Evolutionary conservation across 2,888 invertebrate genomes (phyloP).

Genomic region (Ceramica pisi): DNA sequence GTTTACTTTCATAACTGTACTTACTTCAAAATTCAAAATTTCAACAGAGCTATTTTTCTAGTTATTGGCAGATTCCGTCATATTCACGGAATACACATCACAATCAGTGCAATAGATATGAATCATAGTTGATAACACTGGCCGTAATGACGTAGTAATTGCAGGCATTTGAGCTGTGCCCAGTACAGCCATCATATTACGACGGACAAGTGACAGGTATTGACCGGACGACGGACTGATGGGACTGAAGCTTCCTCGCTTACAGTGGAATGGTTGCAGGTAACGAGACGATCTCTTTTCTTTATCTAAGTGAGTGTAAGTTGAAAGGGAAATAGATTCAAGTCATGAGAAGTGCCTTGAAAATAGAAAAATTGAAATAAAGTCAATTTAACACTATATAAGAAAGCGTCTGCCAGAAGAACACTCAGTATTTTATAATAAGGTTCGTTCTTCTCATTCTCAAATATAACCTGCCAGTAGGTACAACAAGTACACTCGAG

Average conservation of each 20-base stretch:
- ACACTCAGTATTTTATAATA: neutral
- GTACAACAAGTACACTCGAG: neutral
- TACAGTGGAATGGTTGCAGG: neutral
- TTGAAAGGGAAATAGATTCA: neutral
- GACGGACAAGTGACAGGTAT: constrained; percentile 3
- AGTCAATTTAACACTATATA: neutral
- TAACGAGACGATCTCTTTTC: neutral
- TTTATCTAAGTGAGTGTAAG: too few species aligned
- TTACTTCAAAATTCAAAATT: too few species aligned
- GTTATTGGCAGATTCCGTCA: neutral
- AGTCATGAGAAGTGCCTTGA: neutral
- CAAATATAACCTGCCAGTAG: neutral
- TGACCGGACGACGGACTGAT: neutral
- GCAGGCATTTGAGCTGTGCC: neutral
- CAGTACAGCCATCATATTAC: neutral
- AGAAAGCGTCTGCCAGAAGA: neutral
- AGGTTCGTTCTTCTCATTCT: neutral
- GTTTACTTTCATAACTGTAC: too few species aligned
- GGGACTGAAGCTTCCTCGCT: neutral
- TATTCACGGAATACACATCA: too few species aligned
- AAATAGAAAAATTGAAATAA: too few species aligned
- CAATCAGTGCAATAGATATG: neutral
- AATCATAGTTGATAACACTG: neutral
- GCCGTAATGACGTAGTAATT: constrained; percentile 3
- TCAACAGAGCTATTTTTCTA: too few species aligned